Evolutionary conservation across 2,113 vertebrate genomes (phyloP).

Genomic region (Tiliqua scincoides): DNA sequence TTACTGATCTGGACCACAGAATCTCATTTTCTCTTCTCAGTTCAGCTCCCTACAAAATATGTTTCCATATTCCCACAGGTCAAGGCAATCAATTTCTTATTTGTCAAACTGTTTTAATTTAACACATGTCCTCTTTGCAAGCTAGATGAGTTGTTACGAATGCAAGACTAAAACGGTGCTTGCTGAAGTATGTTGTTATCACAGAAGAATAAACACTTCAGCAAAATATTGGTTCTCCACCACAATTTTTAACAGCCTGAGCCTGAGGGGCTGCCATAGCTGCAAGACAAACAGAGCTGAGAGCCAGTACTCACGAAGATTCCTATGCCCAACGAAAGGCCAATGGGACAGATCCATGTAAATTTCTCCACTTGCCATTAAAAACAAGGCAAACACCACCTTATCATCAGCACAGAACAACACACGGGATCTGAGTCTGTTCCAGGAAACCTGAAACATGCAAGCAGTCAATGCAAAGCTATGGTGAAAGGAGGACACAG

Average conservation of each 20-base stretch:
- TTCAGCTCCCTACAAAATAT: not conserved
- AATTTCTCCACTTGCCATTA: not conserved
- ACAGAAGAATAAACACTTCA: not conserved
- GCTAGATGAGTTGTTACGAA: not conserved
- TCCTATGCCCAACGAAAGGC: not conserved
- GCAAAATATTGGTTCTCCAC: not conserved
- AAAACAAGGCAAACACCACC: not conserved
- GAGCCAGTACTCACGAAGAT: not conserved
- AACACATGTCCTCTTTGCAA: not conserved
- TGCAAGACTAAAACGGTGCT: not conserved
- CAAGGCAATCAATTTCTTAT: not conserved
- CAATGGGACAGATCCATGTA: not conserved
- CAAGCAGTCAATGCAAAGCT: not conserved
- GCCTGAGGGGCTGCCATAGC: not conserved
- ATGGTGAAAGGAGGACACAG: not conserved
- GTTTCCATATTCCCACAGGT: not conserved
- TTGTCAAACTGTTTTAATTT: not conserved
- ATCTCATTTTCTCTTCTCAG: not conserved
- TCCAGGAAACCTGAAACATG: not conserved
- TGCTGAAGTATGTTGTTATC: not conserved
- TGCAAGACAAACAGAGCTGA: not conserved
- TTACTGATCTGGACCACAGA: not conserved
- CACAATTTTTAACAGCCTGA: not conserved
- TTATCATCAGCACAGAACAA: no score
- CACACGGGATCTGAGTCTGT: not conserved